phyloP scores from a whole-genome alignment of 2,797 vertebrate genomes.

The Eulemur rubriventer region DNA sequence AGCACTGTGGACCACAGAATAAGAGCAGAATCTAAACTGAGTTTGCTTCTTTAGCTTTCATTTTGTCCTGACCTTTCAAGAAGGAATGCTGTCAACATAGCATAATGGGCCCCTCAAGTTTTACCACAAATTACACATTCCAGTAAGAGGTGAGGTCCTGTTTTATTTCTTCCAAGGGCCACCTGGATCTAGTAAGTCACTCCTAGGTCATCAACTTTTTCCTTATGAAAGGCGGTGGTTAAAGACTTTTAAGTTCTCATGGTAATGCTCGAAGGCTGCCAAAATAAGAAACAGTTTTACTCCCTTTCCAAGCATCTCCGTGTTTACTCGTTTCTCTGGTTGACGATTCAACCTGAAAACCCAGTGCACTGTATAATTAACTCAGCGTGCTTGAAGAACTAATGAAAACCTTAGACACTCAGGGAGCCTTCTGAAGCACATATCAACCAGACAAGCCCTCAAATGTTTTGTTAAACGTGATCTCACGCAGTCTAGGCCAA shows the following conservation, averaged over 20 bases:
- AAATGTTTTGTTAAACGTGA: conserved; percentile 60
- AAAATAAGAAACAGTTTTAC: conserved; percentile 13
- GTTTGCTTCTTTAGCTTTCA: neutral
- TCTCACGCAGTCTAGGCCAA: conserved; percentile 48
- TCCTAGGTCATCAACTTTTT: conserved; percentile 65
- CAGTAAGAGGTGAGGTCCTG: conserved; percentile 69
- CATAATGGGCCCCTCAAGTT: conserved; percentile 62
- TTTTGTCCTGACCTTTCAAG: conserved; percentile 56
- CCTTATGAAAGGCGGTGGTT: conserved; percentile 28
- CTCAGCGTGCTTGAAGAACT: conserved; percentile 52
- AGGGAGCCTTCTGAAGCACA: conserved; percentile 6
- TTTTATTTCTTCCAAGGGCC: conserved; percentile 71
- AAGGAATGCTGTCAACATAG: conserved; percentile 69
- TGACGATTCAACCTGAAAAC: conserved; percentile 61
- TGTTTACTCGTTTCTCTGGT: conserved; percentile 23
- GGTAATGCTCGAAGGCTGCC: conserved; percentile 7
- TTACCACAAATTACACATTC: conserved; percentile 77
- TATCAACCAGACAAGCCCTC: conserved; percentile 38
- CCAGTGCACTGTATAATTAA: conserved; percentile 50
- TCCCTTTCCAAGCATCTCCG: neutral
- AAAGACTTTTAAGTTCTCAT: conserved; percentile 66
- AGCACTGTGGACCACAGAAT: neutral
- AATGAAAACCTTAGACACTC: conserved; percentile 52
- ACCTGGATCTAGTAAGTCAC: conserved; percentile 74
- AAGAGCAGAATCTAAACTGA: neutral